Conservation (phyloP, 2,888 invertebrate genomes). For the Argyra leucocephala region DNA sequence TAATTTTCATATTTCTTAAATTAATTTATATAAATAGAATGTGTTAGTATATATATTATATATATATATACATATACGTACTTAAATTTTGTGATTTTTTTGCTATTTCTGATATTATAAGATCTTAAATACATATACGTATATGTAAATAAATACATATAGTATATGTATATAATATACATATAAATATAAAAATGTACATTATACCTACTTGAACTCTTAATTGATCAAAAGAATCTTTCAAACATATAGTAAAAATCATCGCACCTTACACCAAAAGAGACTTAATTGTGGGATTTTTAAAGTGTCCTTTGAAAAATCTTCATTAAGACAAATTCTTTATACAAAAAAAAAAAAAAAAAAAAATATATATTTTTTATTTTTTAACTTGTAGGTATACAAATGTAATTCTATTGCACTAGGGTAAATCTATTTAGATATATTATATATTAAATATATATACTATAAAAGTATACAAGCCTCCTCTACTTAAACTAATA, state of each 20-base stretch:
- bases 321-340: neutral
- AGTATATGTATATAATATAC: too few species aligned
- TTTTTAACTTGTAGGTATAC: neutral
- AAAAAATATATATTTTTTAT: neutral
- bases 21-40: neutral
- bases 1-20: neutral
- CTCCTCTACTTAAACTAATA: neutral
- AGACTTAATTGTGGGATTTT: conserved; percentile 2
- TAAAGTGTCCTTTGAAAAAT: neutral
- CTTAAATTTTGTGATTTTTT: too few species aligned
- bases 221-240: conserved; percentile 11
- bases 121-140: neutral
- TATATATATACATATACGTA: neutral
- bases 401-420: neutral
- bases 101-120: too few species aligned
- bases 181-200: too few species aligned
- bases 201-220: conserved; percentile 10
- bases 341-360: neutral
- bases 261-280: conserved; percentile 7
- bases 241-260: neutral
- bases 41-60: neutral
- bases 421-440: too few species aligned
- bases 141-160: neutral
- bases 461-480: too few species aligned
- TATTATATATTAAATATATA: too few species aligned